A percentile compares a stretch with the other conserved stretches of the same genome.
Conservation (phyloP, 2,797 vertebrate genomes). For the Myotis pilosus region DNA sequence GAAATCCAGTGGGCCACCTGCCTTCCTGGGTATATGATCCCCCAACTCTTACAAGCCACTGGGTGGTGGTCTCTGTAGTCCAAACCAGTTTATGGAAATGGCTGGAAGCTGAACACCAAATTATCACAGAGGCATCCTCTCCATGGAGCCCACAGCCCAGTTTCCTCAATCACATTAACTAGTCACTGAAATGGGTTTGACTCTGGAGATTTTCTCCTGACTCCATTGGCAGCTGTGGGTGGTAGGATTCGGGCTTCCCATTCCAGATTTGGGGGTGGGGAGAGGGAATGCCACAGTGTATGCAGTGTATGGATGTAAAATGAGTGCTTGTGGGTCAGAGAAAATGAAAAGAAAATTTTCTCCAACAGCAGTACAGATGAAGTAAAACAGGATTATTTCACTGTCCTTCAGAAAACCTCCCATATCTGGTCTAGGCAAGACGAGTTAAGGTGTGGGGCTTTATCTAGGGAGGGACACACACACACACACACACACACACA, state of each 20-base stretch:
- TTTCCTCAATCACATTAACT: slow-evolving; percentile 48
- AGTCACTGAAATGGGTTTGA: background rate
- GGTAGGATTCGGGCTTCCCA: rapidly evolving
- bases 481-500: background rate
- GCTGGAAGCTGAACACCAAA: slow-evolving; percentile 52
- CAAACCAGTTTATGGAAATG: slow-evolving; percentile 69
- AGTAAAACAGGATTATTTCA: background rate
- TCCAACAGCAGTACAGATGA: background rate
- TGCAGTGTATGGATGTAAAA: rapidly evolving
- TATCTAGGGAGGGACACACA: background rate
- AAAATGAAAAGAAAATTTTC: background rate
- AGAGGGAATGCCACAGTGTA: rapidly evolving
- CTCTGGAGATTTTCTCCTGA: slow-evolving; percentile 37
- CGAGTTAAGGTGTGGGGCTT: background rate
- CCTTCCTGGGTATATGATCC: background rate
- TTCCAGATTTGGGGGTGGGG: background rate
- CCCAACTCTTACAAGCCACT: background rate
- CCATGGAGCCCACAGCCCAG: slow-evolving; percentile 26
- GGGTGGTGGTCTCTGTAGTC: background rate
- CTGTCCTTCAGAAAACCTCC: background rate
- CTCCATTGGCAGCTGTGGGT: background rate
- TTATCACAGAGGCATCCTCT: slow-evolving; percentile 57
- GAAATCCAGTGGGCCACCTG: background rate
- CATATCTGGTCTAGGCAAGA: rapidly evolving
- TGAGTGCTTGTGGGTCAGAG: background rate